Conservation (phyloP, 2,797 vertebrate species). For the Coccyzus lansbergi region DNA sequence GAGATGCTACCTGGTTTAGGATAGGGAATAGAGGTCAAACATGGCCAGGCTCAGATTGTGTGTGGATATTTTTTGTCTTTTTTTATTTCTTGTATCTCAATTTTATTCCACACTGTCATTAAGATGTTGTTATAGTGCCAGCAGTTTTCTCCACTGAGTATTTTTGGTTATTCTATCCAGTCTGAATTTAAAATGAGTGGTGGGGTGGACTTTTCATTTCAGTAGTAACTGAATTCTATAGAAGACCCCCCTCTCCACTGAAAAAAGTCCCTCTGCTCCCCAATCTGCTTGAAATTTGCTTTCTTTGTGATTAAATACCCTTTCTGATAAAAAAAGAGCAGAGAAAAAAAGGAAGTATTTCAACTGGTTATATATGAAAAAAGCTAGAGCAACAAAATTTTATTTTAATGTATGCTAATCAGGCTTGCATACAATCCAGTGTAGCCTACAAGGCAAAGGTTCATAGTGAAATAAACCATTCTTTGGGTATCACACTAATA, state of each 20-base stretch:
- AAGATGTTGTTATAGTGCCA: not conserved
- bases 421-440: not conserved
- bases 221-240: not conserved
- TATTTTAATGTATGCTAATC: not conserved
- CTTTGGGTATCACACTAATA: not conserved
- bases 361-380: not conserved
- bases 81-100: not conserved
- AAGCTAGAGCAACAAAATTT: not conserved
- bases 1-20: not conserved
- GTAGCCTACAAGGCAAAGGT: not conserved
- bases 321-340: not conserved
- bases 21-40: not conserved
- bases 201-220: not conserved
- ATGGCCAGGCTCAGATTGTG: not conserved
- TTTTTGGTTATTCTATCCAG: not conserved
- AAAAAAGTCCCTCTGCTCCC: not conserved
- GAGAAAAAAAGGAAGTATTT: not conserved
- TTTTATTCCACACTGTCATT: not conserved
- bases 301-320: not conserved
- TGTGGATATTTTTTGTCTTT: not conserved
- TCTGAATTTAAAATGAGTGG: not conserved
- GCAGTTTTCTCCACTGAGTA: not conserved
- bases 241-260: not conserved
- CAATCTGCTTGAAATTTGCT: not conserved
- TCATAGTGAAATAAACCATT: not conserved